A percentile compares a stretch with the other conserved stretches of the same genome.
phyloP scores from a whole-genome alignment of 2,113 vertebrate genomes.

The Oncorhynchus nerka region DNA sequence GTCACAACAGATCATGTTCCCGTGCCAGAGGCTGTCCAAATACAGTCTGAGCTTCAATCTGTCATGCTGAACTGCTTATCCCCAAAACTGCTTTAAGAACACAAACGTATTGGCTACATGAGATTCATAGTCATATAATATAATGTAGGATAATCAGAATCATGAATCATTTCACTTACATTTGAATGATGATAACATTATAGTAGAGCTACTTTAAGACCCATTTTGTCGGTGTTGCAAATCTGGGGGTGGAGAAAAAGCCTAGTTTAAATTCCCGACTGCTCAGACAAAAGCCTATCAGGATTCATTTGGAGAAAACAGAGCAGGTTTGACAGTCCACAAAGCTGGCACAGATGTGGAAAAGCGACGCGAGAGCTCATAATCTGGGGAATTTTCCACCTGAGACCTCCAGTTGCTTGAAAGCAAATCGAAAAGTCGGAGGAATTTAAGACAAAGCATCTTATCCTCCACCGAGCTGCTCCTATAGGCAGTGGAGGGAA shows the following conservation, averaged over 20 bases:
- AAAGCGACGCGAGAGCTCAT: slow-evolving; percentile 49
- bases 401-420: slow-evolving; percentile 66
- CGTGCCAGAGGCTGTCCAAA: slow-evolving; percentile 45
- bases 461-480: slow-evolving; percentile 50
- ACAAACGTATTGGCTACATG: slow-evolving; percentile 61
- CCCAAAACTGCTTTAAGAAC: slow-evolving; percentile 48
- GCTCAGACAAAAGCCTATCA: slow-evolving; percentile 38
- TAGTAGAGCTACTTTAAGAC: slow-evolving; percentile 49
- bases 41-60: slow-evolving; percentile 47
- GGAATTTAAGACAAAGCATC: slow-evolving; percentile 60
- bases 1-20: slow-evolving; percentile 53
- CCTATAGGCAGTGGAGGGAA: slow-evolving; percentile 40
- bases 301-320: slow-evolving; percentile 49
- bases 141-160: slow-evolving; percentile 50
- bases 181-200: slow-evolving; percentile 64
- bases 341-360: slow-evolving; percentile 41
- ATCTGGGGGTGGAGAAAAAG: slow-evolving; percentile 53
- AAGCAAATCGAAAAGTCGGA: slow-evolving; percentile 62
- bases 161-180: slow-evolving; percentile 43
- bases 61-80: slow-evolving; percentile 49
- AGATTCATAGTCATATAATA: slow-evolving; percentile 54
- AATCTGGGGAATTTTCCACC: slow-evolving; percentile 66
- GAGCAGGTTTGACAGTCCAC: slow-evolving; percentile 39
- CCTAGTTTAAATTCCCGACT: slow-evolving; percentile 27
- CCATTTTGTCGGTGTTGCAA: slow-evolving; percentile 45